phyloP scores from a whole-genome alignment of 2,888 invertebrate genomes.

The Anodontia alba region DNA sequence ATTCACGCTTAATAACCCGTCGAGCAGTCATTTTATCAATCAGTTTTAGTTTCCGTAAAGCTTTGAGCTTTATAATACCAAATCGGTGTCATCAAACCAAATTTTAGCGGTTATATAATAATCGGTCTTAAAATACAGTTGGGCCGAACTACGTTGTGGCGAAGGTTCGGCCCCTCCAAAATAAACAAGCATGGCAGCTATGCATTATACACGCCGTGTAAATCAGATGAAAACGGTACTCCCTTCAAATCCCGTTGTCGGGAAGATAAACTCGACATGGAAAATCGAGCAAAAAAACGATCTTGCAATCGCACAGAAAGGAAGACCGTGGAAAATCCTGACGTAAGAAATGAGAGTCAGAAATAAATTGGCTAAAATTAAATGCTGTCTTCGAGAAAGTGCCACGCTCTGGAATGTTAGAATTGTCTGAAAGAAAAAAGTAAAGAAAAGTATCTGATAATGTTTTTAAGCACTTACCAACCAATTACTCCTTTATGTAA shows the following conservation, averaged over 20 bases:
- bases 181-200: background rate
- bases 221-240: background rate
- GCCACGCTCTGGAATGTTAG: too few relatives aligned
- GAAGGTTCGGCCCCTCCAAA: slow-evolving; percentile 1
- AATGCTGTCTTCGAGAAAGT: too few relatives aligned
- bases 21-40: background rate
- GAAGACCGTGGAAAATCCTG: background rate
- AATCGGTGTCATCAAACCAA: background rate
- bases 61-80: background rate
- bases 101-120: background rate
- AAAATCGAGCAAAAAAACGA: background rate
- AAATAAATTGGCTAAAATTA: background rate
- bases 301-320: background rate
- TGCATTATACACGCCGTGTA: background rate
- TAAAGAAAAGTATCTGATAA: too few relatives aligned
- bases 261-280: background rate
- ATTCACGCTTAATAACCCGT: background rate
- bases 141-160: background rate
- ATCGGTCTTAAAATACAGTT: background rate
- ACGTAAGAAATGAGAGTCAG: background rate
- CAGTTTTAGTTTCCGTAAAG: background rate
- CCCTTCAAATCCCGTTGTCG: background rate
- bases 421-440: too few relatives aligned
- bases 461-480: too few relatives aligned
- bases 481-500: too few relatives aligned